Conservation (phyloP, 2,888 invertebrate species). For the Macrophya alboannulata region DNA sequence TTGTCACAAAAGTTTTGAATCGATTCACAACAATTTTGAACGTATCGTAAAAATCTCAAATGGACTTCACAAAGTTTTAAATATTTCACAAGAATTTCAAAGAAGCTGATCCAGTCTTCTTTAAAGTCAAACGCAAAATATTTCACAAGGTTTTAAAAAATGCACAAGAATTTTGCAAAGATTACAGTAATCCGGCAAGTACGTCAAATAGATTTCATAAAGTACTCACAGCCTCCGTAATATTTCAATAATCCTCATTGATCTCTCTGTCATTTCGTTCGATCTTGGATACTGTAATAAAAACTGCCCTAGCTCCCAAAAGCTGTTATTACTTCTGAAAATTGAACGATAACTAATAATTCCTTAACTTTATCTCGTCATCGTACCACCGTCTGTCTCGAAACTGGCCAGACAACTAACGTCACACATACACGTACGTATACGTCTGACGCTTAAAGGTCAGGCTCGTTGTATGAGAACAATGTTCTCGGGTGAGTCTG, state of each 20-base stretch:
- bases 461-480: not conserved
- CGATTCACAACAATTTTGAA: too few species aligned
- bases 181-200: too few species aligned
- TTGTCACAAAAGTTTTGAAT: too few species aligned
- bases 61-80: not conserved
- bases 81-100: constrained; percentile 11
- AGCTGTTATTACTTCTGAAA: not conserved
- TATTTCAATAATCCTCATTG: too few species aligned
- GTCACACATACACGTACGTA: not conserved
- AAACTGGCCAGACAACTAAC: not conserved
- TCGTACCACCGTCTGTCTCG: not conserved
- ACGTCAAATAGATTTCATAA: too few species aligned
- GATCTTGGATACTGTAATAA: too few species aligned
- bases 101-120: not conserved
- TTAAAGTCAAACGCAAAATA: too few species aligned
- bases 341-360: not conserved
- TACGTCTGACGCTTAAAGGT: not conserved
- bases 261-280: too few species aligned
- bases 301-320: too few species aligned
- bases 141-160: too few species aligned
- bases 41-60: too few species aligned
- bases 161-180: not conserved
- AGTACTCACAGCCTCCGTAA: too few species aligned
- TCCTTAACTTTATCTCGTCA: not conserved
- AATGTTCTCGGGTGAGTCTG: not conserved